Evolutionary conservation across 2,888 invertebrate genomes (phyloP).

Genomic region (Psococerastis gibbosa): DNA sequence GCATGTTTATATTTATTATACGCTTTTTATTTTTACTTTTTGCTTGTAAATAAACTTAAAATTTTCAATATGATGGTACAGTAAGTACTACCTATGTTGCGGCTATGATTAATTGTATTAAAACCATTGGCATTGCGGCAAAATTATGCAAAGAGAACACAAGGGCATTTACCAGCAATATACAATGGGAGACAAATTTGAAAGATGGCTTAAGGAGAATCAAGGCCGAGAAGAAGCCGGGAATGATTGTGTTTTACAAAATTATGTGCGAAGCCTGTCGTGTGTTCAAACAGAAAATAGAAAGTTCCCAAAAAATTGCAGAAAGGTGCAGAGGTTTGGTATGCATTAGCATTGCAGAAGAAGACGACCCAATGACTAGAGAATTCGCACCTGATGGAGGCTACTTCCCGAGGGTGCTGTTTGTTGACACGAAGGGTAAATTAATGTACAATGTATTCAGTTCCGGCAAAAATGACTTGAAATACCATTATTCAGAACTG

Average conservation of each 20-base stretch:
- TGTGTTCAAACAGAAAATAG: slow-evolving; percentile 40
- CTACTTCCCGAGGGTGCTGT: slow-evolving; percentile 47
- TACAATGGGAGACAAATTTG: not conserved
- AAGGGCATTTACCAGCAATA: no score
- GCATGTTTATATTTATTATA: no score
- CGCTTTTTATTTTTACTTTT: no score
- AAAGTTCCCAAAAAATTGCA: slow-evolving; percentile 34
- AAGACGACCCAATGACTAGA: slow-evolving; percentile 32
- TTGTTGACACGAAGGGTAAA: slow-evolving; percentile 35
- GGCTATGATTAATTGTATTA: no score
- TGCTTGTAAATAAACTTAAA: no score
- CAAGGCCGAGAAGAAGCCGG: slow-evolving; percentile 27
- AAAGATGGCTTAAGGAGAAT: not conserved
- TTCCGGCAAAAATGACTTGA: slow-evolving; percentile 36
- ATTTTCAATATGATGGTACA: no score
- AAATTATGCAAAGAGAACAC: no score
- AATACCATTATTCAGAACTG: slow-evolving; percentile 33
- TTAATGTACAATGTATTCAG: slow-evolving; percentile 36
- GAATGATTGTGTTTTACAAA: slow-evolving; percentile 47
- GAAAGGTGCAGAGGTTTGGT: slow-evolving; percentile 38
- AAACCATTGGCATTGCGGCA: no score
- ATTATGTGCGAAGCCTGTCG: slow-evolving; percentile 45
- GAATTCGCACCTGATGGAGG: slow-evolving; percentile 41
- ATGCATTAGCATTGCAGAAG: slow-evolving; percentile 44
- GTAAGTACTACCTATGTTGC: no score